Evolutionary conservation across 2,888 invertebrate genomes (phyloP), one percentile per base, ranked within the genome.

Genomic region (Octonoba sinensis): DNA sequence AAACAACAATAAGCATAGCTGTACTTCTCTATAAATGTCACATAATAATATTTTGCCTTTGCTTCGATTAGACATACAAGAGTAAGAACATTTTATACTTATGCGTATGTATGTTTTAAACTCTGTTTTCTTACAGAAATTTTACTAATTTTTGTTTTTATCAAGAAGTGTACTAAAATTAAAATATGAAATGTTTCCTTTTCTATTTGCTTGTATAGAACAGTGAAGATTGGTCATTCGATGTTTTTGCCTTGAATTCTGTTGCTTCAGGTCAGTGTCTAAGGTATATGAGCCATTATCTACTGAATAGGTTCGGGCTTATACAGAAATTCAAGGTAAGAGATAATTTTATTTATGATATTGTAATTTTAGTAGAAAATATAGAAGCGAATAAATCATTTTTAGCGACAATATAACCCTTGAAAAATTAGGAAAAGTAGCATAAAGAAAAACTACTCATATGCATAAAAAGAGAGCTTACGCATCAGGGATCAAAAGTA

Each of bases 221-320:
- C 69, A 90, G 96, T 84, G 96, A 96, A 89, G 94, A 96, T 85
- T 98, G 97, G 97, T 94, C 94, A 3, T 97, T 97, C 89, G 95
- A 97, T 89, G 95, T 97, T 83, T 97, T 97, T 88, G 93, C 93
- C 1, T 91, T 98, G 84, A 94, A 93, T 87, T 95, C 96, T 85
- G 93, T 94, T 2, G 92, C 95, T 24, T 93, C 93, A 85, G 94
- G 95, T 11, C 94, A 95, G 86, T 95, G 96, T 1, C 93, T 97
- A 86, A 95, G 96, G 90, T 97, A 95, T 89, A 92, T 98, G 72
- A 96, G 95, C 66, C 96, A 96, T 89, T 97, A 97, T 89, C 92
- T 98, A 76, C 92, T 98, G 87, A 96, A 96, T 89, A 93, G 96
- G 88, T 97, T 97, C 88, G 97, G 97, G 84, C 94, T 97, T 90